Conservation (phyloP, 2,888 invertebrate species). For the Arrhopalites spinosus region DNA sequence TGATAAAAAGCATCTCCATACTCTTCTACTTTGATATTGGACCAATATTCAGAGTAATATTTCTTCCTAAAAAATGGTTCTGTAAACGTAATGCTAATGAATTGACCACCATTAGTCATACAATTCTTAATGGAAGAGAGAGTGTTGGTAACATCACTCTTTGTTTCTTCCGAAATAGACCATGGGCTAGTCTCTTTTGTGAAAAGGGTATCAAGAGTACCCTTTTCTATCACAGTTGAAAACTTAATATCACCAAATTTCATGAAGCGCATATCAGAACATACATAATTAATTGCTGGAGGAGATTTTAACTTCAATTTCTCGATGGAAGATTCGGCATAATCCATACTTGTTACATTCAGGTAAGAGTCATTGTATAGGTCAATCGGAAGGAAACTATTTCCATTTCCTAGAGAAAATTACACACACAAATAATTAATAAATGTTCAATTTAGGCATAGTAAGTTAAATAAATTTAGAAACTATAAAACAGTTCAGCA, state of each 20-base stretch:
- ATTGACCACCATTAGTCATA: constrained; percentile 36
- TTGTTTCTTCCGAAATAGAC: constrained; percentile 35
- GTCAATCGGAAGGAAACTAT: constrained; percentile 59
- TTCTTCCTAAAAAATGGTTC: constrained; percentile 42
- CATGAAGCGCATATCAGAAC: constrained; percentile 57
- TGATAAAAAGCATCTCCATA: constrained; percentile 43
- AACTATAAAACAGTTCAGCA: background rate
- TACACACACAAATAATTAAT: background rate
- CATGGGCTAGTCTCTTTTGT: constrained; percentile 37
- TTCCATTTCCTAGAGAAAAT: constrained; percentile 59
- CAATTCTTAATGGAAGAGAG: constrained; percentile 24
- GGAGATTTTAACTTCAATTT: constrained; percentile 57
- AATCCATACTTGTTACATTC: constrained; percentile 60
- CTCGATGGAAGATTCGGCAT: constrained; percentile 59
- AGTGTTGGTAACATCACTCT: constrained; percentile 30
- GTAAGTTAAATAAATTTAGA: background rate
- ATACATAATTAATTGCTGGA: constrained; percentile 59
- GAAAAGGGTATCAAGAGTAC: constrained; percentile 41
- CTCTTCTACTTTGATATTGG: constrained; percentile 26
- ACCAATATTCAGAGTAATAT: constrained; percentile 39
- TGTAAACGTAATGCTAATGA: constrained; percentile 39
- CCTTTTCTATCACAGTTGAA: constrained; percentile 37
- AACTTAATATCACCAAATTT: constrained; percentile 29
- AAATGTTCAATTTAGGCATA: too few species aligned
- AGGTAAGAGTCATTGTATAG: constrained; percentile 59